Evolutionary conservation across 1,140 invertebrate genomes (phyloP).

Genomic region (Hermatobates lingyangjiaoensis): DNA sequence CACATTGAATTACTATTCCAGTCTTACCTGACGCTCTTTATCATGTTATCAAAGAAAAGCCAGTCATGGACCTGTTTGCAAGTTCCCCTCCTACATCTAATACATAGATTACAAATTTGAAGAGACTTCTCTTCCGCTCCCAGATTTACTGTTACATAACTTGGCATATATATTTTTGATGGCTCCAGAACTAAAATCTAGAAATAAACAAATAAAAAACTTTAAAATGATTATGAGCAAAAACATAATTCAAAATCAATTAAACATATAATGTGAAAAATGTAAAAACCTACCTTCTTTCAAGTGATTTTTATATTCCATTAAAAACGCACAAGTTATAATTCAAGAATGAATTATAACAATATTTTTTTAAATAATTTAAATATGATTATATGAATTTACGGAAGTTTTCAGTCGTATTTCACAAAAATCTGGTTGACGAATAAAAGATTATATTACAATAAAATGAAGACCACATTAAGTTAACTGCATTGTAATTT

Average conservation of each 20-base stretch:
- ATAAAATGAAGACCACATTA: too few species aligned
- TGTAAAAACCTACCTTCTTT: not conserved
- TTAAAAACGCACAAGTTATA: too few species aligned
- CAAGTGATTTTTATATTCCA: too few species aligned
- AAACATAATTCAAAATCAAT: not conserved
- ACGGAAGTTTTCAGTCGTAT: too few species aligned
- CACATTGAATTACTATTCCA: too few species aligned
- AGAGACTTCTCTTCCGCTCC: conserved; percentile 81
- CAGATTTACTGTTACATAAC: conserved; percentile 84
- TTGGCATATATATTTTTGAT: conserved; percentile 81
- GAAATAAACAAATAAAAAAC: conserved; percentile 19
- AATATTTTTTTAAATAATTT: too few species aligned
- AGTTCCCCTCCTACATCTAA: conserved; percentile 47
- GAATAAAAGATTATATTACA: too few species aligned
- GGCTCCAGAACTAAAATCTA: conserved; percentile 81
- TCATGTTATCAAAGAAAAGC: conserved; percentile 78
- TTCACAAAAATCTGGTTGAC: too few species aligned
- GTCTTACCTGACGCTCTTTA: conserved; percentile 64
- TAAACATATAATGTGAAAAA: not conserved
- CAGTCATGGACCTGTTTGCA: conserved; percentile 81
- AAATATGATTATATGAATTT: too few species aligned
- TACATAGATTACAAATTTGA: conserved; percentile 67
- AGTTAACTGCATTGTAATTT: too few species aligned
- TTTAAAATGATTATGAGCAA: conserved; percentile 19
- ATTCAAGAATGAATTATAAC: too few species aligned